phyloP scores from a whole-genome alignment of 92 coral and sea anemone genomes.

The Phenganax stokvisi region DNA sequence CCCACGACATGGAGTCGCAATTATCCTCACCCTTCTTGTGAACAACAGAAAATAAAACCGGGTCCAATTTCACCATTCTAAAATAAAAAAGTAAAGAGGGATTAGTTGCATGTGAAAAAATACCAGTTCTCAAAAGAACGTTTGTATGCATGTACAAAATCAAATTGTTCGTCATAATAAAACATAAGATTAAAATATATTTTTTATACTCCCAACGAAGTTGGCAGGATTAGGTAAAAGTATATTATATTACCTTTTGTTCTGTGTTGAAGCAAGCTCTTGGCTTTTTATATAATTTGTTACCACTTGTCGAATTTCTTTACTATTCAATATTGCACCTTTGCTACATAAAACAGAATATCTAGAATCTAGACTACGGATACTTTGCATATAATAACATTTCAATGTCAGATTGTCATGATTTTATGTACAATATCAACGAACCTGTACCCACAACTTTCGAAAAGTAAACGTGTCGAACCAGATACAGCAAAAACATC shows the following conservation, averaged over 20 bases:
- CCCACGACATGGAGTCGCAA: conserved; percentile 67
- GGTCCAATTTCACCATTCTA: conserved; percentile 66
- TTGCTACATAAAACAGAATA: conserved; percentile 52
- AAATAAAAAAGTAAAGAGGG: conserved; percentile 5
- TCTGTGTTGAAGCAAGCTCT: conserved; percentile 59
- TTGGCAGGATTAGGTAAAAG: background rate
- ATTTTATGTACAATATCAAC: background rate
- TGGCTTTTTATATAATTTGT: conserved; percentile 75
- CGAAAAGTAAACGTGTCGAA: conserved; percentile 54
- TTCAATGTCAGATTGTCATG: background rate
- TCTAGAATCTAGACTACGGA: background rate
- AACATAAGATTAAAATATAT: too few relatives aligned
- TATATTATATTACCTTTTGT: conserved; percentile 56
- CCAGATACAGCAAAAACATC: conserved; percentile 90
- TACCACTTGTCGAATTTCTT: conserved; percentile 59
- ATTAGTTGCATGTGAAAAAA: too few relatives aligned
- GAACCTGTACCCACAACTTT: conserved; percentile 69
- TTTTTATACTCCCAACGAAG: too few relatives aligned
- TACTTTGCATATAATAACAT: background rate
- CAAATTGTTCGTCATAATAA: too few relatives aligned
- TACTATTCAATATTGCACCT: conserved; percentile 55
- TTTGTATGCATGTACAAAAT: background rate
- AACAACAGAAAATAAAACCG: conserved; percentile 63
- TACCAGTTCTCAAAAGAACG: background rate
- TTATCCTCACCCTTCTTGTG: conserved; percentile 62